Conservation (phyloP, 2,797 vertebrate species). For the Propithecus deckenii region DNA sequence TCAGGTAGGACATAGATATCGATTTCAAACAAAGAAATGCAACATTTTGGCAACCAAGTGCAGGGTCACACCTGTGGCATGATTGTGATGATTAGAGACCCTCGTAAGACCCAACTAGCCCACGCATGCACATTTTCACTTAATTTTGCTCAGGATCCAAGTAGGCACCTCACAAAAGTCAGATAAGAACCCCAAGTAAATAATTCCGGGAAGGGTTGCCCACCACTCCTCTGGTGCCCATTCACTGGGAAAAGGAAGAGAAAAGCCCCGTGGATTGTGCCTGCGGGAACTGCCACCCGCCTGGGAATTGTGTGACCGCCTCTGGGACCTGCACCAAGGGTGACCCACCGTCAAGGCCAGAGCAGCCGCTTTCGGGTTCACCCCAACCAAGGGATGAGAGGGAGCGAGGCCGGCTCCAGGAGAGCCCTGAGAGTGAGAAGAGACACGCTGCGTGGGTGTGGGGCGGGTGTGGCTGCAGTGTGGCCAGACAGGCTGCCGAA, state of each 20-base stretch:
- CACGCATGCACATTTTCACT: neutral
- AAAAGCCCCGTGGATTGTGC: neutral
- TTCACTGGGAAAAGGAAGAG: neutral
- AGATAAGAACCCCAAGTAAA: neutral
- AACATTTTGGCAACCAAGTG: neutral
- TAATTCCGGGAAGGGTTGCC: neutral
- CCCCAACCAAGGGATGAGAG: neutral
- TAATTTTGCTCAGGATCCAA: neutral
- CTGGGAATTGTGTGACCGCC: neutral
- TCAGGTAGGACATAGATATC: neutral
- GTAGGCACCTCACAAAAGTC: neutral
- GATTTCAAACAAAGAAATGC: neutral
- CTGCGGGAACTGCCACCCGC: fast-evolving
- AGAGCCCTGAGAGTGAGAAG: neutral
- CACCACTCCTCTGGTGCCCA: no score
- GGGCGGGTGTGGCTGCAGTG: fast-evolving
- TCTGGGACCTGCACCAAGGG: neutral
- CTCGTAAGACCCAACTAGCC: neutral
- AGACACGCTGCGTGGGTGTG: neutral
- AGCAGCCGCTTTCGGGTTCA: neutral
- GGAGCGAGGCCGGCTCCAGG: neutral
- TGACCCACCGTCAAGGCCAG: neutral
- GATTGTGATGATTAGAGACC: neutral
- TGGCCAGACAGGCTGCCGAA: neutral
- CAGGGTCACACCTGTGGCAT: no score